These are phyloP conservation scores for Anas acuta DNA, from an alignment of 2,797 vertebrate species.

Conservation along the genomic window DNA sequence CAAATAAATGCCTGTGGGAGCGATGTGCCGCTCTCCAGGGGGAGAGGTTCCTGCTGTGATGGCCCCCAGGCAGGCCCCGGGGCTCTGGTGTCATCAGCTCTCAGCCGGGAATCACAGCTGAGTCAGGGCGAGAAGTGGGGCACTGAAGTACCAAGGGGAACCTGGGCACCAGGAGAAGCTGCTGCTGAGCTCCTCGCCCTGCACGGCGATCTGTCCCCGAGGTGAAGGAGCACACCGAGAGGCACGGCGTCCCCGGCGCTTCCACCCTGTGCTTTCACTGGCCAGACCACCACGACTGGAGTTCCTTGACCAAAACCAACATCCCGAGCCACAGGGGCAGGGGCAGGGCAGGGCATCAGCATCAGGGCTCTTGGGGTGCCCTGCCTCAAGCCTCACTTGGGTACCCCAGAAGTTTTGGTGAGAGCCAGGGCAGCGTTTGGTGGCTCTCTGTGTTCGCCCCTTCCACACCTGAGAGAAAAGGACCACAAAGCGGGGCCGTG, in stretches of 20 bases:
- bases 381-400: neutral
- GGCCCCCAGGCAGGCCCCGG: neutral
- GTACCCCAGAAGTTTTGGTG: neutral
- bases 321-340: neutral
- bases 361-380: rapidly evolving
- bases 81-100: neutral
- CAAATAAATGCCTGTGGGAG: neutral
- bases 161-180: neutral
- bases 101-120: neutral
- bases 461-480: neutral
- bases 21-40: neutral
- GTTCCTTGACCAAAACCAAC: neutral
- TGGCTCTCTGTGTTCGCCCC: neutral
- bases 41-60: neutral
- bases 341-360: neutral
- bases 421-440: neutral
- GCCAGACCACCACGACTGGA: rapidly evolving
- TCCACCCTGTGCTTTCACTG: neutral
- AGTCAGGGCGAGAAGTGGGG: neutral
- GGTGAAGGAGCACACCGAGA: neutral
- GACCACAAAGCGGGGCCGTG: rapidly evolving
- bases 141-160: neutral
- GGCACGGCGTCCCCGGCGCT: neutral
- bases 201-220: neutral
- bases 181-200: neutral